Percentiles rank a stretch among this genome's conserved stretches.
These are phyloP conservation scores for Tolypeutes matacus DNA, from an alignment of 2,797 vertebrate species.

Conservation along the genomic window DNA sequence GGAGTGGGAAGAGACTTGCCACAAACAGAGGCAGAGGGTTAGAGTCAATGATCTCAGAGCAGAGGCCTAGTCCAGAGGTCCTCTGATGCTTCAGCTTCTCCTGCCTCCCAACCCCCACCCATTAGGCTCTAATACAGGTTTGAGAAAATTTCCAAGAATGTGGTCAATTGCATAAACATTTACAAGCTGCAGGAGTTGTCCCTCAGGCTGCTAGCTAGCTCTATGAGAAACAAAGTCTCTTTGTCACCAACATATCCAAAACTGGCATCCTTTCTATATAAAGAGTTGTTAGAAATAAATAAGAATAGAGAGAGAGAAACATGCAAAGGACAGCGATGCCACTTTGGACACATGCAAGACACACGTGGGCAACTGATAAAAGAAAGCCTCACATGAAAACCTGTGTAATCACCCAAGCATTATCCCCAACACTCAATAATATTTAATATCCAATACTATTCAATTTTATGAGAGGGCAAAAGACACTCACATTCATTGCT, in stretches of 20 bases:
- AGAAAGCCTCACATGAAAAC: neutral
- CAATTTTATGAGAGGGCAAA: neutral
- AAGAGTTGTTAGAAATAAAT: constrained; percentile 38
- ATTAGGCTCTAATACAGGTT: neutral
- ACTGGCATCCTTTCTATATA: neutral
- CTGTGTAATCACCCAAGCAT: neutral
- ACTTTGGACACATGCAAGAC: constrained; percentile 4
- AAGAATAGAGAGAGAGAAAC: neutral
- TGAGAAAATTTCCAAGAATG: neutral
- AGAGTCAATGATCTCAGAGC: neutral
- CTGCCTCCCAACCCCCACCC: neutral
- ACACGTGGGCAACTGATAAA: neutral
- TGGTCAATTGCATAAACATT: neutral
- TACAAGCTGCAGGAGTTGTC: neutral
- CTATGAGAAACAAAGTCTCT: constrained; percentile 17
- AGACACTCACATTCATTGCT: neutral
- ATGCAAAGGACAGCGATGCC: neutral
- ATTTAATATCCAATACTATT: neutral
- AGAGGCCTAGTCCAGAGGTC: neutral
- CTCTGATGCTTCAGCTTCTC: no score
- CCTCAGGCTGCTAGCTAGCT: neutral
- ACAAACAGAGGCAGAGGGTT: neutral
- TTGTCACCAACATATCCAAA: neutral
- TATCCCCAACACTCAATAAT: neutral
- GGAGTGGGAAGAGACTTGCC: neutral